A percentile compares a stretch with the other conserved stretches of the same genome.
Conservation (phyloP, 2,888 invertebrate genomes). For the Palloptera scutellata region DNA sequence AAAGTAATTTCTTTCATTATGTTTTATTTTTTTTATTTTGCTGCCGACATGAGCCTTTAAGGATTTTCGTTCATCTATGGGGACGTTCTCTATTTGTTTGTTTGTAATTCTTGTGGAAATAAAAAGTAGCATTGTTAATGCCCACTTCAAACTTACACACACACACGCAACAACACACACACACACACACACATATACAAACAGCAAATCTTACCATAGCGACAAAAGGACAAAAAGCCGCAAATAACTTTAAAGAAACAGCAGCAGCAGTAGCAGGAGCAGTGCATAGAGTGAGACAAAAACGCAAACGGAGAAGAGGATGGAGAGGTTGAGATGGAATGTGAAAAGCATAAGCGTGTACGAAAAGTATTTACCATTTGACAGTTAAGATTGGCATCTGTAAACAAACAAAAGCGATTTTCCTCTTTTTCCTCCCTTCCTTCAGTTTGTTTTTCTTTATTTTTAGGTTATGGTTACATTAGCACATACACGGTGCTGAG, state of each 20-base stretch:
- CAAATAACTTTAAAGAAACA: not conserved
- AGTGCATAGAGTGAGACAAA: not conserved
- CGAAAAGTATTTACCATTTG: constrained; percentile 27
- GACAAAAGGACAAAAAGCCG: not conserved
- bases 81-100: too few relatives aligned
- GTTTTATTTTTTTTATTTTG: too few relatives aligned
- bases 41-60: too few relatives aligned
- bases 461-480: not conserved
- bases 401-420: constrained; percentile 10
- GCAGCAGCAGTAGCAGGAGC: too few relatives aligned
- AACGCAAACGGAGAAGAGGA: not conserved
- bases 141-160: too few relatives aligned
- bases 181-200: too few relatives aligned
- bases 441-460: not conserved
- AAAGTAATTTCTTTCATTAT: too few relatives aligned
- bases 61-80: too few relatives aligned
- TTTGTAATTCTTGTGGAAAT: too few relatives aligned
- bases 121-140: too few relatives aligned
- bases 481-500: not conserved
- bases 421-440: not conserved
- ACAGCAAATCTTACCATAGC: too few relatives aligned
- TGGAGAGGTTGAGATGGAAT: not conserved
- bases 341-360: not conserved
- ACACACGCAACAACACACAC: too few relatives aligned
- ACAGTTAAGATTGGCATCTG: constrained; percentile 35